Conservation (phyloP, 92 coral and sea anemone species). For the Chrysogorgia sp. region DNA sequence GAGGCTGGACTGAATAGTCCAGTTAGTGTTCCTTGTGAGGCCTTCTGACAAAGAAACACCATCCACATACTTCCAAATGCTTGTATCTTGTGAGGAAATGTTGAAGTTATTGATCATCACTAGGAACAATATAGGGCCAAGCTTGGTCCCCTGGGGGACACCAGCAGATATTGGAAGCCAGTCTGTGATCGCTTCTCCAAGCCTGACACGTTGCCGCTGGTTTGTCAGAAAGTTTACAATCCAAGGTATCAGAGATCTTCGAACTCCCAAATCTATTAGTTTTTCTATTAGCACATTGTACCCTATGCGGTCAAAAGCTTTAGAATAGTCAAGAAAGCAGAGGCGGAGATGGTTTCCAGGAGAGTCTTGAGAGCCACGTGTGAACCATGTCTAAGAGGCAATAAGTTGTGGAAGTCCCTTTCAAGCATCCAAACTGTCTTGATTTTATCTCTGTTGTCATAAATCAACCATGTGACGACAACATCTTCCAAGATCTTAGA, state of each 20-base stretch:
- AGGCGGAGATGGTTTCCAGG: too few relatives aligned
- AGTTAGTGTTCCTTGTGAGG: conserved; percentile 2
- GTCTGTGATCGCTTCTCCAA: conserved; percentile 9
- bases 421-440: too few relatives aligned
- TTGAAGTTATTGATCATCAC: conserved; percentile 17
- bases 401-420: too few relatives aligned
- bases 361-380: too few relatives aligned
- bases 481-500: too few relatives aligned
- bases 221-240: conserved; percentile 47
- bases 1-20: conserved; percentile 10
- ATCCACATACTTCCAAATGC: conserved; percentile 15
- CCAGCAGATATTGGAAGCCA: conserved; percentile 45
- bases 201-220: conserved; percentile 33
- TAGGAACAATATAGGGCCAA: conserved; percentile 26
- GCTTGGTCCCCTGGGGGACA: conserved; percentile 34
- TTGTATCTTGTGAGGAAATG: conserved; percentile 3
- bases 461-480: conserved; percentile 28
- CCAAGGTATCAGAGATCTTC: conserved; percentile 10
- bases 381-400: too few relatives aligned
- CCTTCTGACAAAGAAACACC: conserved; percentile 12
- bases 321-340: too few relatives aligned
- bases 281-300: conserved; percentile 33
- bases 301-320: too few relatives aligned
- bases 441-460: conserved; percentile 25
- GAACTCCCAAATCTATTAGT: conserved; percentile 10